These are phyloP conservation scores for Ophioninae sp. DNA, from an alignment of 2,888 invertebrate species.

Conservation along the genomic window DNA sequence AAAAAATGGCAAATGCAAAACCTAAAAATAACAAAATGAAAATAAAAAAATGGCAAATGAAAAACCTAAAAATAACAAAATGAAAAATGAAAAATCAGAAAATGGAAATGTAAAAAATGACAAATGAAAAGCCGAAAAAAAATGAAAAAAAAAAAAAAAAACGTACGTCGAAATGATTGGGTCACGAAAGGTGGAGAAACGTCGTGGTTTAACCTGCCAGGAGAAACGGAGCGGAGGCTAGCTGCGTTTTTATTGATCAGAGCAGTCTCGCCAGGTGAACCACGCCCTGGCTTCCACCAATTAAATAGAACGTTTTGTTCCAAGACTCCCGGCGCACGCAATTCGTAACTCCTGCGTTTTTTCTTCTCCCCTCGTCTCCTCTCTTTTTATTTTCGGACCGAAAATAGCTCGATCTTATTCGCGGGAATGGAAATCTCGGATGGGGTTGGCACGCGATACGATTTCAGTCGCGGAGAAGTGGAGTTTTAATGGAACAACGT, in stretches of 20 bases:
- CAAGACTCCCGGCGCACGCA: neutral
- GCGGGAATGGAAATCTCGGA: neutral
- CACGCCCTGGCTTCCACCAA: constrained; percentile 73
- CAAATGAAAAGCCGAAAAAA: no score
- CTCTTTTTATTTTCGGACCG: neutral
- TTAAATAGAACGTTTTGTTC: constrained; percentile 48
- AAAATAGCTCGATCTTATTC: neutral
- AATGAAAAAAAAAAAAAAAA: no score
- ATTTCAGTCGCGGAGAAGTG: no score
- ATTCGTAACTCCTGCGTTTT: neutral
- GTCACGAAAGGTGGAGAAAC: neutral
- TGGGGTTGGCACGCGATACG: no score
- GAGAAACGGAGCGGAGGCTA: constrained; percentile 52
- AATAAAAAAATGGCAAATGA: no score
- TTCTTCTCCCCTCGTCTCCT: no score
- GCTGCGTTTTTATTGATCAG: constrained; percentile 74
- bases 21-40: no score
- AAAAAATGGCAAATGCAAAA: no score
- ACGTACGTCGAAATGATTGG: neutral
- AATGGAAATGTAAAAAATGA: no score
- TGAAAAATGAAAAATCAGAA: no score
- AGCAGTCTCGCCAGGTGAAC: constrained; percentile 72
- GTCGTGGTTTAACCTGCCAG: neutral
- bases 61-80: no score
- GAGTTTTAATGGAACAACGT: no score